Conservation (phyloP, 2,888 invertebrate genomes). For the Sepioteuthis lessoniana region DNA sequence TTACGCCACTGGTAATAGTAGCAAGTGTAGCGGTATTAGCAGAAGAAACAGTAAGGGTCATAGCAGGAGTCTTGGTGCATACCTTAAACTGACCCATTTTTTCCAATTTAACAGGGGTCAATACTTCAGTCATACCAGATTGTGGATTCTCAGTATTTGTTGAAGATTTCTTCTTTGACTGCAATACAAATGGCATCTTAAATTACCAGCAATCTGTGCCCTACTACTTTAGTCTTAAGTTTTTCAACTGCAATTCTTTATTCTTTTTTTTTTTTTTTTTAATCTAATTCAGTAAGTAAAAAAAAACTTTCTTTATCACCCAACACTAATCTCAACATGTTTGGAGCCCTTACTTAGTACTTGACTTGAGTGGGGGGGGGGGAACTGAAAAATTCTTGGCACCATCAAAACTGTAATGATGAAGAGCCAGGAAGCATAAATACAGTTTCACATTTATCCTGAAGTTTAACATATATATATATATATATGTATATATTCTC, state of each 20-base stretch:
- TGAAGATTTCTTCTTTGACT: background rate
- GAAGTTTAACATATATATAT: no score
- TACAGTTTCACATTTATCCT: no score
- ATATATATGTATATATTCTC: no score
- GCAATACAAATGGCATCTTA: background rate
- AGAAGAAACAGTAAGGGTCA: constrained; percentile 11
- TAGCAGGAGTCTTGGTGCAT: background rate
- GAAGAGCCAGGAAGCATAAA: no score
- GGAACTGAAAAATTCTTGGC: no score
- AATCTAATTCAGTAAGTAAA: no score
- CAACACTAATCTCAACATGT: no score
- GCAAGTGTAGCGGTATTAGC: background rate
- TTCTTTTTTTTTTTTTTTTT: background rate
- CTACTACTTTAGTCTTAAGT: background rate
- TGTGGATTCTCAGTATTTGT: background rate
- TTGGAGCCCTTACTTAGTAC: no score
- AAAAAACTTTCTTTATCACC: no score
- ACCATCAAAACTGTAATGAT: no score
- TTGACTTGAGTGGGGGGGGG: no score
- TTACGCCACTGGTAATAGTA: background rate
- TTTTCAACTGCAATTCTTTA: background rate
- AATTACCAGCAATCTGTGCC: background rate
- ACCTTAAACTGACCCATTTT: background rate
- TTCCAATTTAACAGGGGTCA: background rate
- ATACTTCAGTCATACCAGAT: background rate